phyloP scores from a whole-genome alignment of 1,140 invertebrate species.

The Sminthurides bifidus region DNA sequence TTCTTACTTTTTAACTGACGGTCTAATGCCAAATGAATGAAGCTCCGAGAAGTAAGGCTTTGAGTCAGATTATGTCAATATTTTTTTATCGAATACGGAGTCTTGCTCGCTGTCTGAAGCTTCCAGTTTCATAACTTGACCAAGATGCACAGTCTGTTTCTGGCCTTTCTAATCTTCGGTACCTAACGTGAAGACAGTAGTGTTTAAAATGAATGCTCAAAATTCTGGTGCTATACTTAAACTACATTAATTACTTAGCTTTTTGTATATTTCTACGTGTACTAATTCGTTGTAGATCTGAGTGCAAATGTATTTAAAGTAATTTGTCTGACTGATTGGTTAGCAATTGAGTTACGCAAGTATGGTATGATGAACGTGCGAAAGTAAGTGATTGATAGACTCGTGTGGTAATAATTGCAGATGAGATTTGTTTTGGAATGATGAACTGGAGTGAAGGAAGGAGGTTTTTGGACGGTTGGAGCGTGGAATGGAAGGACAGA shows the following conservation, averaged over 20 bases:
- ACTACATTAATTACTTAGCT: not conserved
- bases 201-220: not conserved
- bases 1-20: not conserved
- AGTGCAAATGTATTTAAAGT: not conserved
- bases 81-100: not conserved
- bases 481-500: conserved; percentile 22
- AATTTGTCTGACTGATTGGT: too few relatives aligned
- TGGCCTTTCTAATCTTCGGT: too few relatives aligned
- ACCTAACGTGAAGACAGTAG: not conserved
- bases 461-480: conserved; percentile 25
- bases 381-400: conserved; percentile 23
- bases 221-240: not conserved
- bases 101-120: too few relatives aligned
- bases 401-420: conserved; percentile 25
- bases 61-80: not conserved
- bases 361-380: conserved; percentile 14
- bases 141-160: too few relatives aligned
- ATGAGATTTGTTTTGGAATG: conserved; percentile 22
- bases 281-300: not conserved
- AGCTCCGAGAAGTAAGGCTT: too few relatives aligned
- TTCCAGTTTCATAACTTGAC: too few relatives aligned
- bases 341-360: too few relatives aligned
- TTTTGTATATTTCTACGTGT: not conserved
- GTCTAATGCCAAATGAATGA: too few relatives aligned
- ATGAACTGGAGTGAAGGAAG: conserved; percentile 20